phyloP scores from a whole-genome alignment of 92 coral and sea anemone species.

The Heteractis magnifica region DNA sequence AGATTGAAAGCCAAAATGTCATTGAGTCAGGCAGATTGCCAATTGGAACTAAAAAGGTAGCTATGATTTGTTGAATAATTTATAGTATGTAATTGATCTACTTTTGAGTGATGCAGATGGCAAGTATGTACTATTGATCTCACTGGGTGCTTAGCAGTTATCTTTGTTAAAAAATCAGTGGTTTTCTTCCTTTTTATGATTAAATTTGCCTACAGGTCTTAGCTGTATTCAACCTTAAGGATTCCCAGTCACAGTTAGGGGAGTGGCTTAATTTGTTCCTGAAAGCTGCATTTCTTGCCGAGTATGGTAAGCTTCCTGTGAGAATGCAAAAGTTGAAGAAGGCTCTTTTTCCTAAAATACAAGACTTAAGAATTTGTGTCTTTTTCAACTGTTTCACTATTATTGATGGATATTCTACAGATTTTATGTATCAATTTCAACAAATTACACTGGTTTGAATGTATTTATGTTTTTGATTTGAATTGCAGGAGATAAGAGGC shows the following conservation, averaged over 20 bases:
- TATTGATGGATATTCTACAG: neutral
- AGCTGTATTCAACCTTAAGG: constrained; percentile 85
- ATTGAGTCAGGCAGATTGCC: constrained; percentile 54
- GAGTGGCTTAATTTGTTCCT: constrained; percentile 89
- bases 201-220: constrained; percentile 56
- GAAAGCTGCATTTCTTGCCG: constrained; percentile 69
- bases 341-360: too few species aligned
- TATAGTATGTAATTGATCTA: neutral
- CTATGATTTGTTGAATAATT: neutral
- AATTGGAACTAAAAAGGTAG: constrained; percentile 77
- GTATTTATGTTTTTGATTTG: neutral
- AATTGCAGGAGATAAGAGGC: constrained; percentile 43
- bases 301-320: constrained; percentile 32
- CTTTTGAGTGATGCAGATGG: neutral
- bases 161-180: too few species aligned
- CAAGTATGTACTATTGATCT: too few species aligned
- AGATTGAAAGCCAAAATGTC: constrained; percentile 47
- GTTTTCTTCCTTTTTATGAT: too few species aligned
- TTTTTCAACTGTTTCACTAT: neutral
- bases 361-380: too few species aligned
- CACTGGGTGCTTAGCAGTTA: too few species aligned
- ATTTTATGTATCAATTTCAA: neutral
- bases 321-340: neutral
- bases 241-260: constrained; percentile 96
- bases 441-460: too few species aligned